Conservation (phyloP, 2,113 vertebrate species). For the Pangasianodon hypophthalmus region DNA sequence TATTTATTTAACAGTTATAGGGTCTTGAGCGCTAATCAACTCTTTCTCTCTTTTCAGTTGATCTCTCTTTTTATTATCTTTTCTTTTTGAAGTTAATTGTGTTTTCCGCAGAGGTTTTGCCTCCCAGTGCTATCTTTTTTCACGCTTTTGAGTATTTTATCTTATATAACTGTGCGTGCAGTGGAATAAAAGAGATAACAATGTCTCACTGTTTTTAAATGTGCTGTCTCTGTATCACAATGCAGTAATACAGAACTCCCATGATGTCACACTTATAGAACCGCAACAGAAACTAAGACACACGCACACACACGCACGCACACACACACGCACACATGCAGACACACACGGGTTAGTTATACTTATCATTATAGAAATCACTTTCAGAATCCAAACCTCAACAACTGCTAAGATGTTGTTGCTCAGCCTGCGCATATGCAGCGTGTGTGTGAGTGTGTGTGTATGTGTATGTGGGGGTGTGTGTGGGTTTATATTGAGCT, state of each 20-base stretch:
- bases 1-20: neutral
- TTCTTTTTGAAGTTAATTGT: neutral
- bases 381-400: neutral
- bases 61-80: neutral
- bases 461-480: neutral
- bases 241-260: neutral
- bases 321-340: neutral
- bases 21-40: neutral
- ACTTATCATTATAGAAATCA: neutral
- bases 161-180: neutral
- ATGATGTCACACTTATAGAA: constrained; percentile 5
- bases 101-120: neutral
- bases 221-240: neutral
- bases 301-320: neutral
- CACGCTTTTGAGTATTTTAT: neutral
- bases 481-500: constrained; percentile 18
- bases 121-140: neutral
- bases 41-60: neutral
- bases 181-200: neutral
- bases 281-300: constrained; percentile 4
- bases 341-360: neutral
- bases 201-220: neutral
- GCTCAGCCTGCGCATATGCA: neutral
- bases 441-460: neutral
- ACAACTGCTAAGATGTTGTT: neutral